phyloP scores from a whole-genome alignment of 2,888 invertebrate genomes.

The Hirtodrosophila duncani region DNA sequence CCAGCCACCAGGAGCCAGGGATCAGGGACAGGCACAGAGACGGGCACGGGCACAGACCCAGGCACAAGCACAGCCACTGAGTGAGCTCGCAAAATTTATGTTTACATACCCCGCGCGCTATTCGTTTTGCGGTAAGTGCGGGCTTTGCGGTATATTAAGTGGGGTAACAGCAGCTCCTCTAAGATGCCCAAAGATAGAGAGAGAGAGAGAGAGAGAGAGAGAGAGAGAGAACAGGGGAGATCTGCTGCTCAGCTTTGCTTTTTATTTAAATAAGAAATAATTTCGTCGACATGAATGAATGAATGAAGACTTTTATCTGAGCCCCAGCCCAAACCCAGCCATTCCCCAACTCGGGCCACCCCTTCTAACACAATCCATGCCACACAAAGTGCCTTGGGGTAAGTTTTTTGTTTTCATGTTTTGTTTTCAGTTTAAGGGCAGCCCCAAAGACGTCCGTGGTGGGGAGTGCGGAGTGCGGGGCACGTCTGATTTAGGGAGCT shows the following conservation, averaged over 20 bases:
- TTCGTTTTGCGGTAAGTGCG: conserved; percentile 68
- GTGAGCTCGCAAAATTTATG: conserved; percentile 69
- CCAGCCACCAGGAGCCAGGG: background rate
- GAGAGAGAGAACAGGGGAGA: too few relatives aligned
- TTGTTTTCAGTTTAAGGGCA: conserved; percentile 26
- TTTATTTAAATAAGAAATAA: conserved; percentile 74
- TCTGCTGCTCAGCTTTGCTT: conserved; percentile 44
- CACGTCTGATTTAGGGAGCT: conserved; percentile 41
- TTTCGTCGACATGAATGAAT: conserved; percentile 73
- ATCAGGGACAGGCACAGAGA: background rate
- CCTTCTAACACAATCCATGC: too few relatives aligned
- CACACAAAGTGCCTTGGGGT: conserved; percentile 30
- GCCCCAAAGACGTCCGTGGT: background rate
- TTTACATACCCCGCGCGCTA: conserved; percentile 72
- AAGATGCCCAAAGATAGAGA: background rate
- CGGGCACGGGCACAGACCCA: background rate
- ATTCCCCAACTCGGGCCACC: background rate
- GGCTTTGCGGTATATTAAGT: conserved; percentile 71
- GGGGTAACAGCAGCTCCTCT: conserved; percentile 54
- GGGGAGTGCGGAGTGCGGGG: conserved; percentile 4
- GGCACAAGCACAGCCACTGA: conserved; percentile 26
- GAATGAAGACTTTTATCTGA: conserved; percentile 73
- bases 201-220: too few relatives aligned
- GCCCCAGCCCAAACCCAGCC: conserved; percentile 6
- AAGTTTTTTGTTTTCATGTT: conserved; percentile 41